Conservation (phyloP, 2,113 vertebrate genomes). For the Irena cyanogastra region DNA sequence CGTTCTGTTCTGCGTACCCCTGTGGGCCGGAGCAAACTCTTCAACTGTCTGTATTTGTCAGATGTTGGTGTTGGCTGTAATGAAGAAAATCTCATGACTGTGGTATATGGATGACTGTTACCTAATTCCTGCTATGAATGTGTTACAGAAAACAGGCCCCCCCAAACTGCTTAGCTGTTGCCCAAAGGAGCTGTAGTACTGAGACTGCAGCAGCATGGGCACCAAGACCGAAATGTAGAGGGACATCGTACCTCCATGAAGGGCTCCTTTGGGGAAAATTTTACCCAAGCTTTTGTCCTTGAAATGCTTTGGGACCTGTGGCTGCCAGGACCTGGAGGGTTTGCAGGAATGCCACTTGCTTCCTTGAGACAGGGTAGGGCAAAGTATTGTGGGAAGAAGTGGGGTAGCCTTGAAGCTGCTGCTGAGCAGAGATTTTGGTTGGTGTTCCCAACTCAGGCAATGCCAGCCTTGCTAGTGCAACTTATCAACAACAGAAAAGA, state of each 20-base stretch:
- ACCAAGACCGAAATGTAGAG: neutral
- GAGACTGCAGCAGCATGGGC: neutral
- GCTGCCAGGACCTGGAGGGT: neutral
- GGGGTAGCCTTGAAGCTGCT: neutral
- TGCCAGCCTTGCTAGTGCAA: neutral
- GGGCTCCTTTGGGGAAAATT: neutral
- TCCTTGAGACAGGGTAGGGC: neutral
- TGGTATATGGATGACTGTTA: neutral
- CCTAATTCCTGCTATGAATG: neutral
- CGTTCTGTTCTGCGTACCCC: neutral
- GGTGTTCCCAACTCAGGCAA: neutral
- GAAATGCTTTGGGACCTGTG: neutral
- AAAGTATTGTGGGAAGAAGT: neutral
- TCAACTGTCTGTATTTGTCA: neutral
- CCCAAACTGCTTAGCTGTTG: neutral
- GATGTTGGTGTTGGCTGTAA: neutral
- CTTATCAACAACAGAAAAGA: neutral
- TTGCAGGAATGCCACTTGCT: neutral
- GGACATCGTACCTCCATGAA: fast-evolving
- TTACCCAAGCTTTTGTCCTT: neutral
- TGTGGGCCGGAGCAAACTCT: neutral
- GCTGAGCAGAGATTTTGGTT: neutral
- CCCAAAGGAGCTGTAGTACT: neutral
- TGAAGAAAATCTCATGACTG: neutral
- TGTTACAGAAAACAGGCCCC: neutral